Evolutionary conservation across 2,797 vertebrate species (phyloP), one percentile per base, ranked within the genome.

Genomic region (Eupleurogrammus muticus): DNA sequence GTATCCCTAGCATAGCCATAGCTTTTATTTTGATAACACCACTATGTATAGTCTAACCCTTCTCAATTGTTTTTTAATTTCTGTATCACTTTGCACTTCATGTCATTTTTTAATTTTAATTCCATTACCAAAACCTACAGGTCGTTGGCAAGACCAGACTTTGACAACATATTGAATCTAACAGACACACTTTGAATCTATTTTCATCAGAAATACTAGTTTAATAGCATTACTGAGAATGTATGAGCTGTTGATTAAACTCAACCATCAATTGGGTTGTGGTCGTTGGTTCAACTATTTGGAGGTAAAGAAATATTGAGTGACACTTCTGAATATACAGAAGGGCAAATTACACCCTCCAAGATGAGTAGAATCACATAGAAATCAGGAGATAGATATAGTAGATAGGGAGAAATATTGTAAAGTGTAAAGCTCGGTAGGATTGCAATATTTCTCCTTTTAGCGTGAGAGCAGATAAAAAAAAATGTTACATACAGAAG

Each of bases 351-450:
- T 7, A 21, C 38, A 60, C 36, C 13, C 14, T 50, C 20, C 1
- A 20, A 36, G 46, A 34, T 20, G 32, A 38, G 23, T 4, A 13
- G 8, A 52, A 13, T 56, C n/a, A 46, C 34, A 40, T 5, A 40
- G 34, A 68, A 20, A 49, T 16, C 36, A 11, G 20, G 24, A 28
- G 46, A 60, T n/a, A 48, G 53, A 48, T 62, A 59, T 17, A 68
- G 48, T 28, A 69, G 35, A 81, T 56, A 59, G 21, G 51, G 48
- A 73, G 48, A 77, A 47, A 57, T 46, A 64, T 21, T 51, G 70
- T 66, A 76, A 70, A 73, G 51, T 68, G 53, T 75, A 70, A 70
- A 81, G 70, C 78, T 84, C 80, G 75, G 78, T 70, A 69, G 82
- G 80, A 61, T 55, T 53, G 61, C 64, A 68, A 77, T 76, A 81